Evolutionary conservation across 2,113 vertebrate genomes (phyloP).

Genomic region (Heterocephalus glaber): DNA sequence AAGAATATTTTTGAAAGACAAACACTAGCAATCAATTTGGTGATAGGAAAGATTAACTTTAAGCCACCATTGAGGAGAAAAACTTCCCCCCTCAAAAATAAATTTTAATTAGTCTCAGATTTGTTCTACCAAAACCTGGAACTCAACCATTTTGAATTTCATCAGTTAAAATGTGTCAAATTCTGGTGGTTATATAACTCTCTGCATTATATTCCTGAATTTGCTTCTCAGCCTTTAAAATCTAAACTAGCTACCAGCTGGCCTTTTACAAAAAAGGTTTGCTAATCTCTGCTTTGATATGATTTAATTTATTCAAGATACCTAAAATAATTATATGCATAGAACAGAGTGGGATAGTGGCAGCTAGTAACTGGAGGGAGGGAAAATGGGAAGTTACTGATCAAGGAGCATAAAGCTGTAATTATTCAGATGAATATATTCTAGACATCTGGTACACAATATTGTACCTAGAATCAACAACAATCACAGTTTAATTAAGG

Average conservation of each 20-base stretch:
- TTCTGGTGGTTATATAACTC: neutral
- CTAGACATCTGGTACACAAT: neutral
- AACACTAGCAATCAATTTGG: neutral
- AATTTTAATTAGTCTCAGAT: constrained; percentile 29
- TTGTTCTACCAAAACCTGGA: neutral
- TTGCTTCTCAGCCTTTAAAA: neutral
- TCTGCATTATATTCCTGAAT: constrained; percentile 18
- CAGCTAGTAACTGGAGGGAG: neutral
- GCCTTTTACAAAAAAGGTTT: neutral
- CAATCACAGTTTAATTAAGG: neutral
- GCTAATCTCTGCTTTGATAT: neutral
- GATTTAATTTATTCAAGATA: neutral
- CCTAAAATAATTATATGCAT: neutral
- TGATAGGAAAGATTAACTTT: neutral
- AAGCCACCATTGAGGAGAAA: neutral
- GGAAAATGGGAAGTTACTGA: neutral
- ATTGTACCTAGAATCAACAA: neutral
- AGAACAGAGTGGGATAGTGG: neutral
- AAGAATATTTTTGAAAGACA: neutral
- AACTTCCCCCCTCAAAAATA: neutral
- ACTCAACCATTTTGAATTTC: constrained; percentile 23
- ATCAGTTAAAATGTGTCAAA: neutral
- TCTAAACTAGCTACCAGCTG: neutral
- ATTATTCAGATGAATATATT: neutral
- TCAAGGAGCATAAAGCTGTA: neutral